Base-by-base conservation (phyloP, 2,113 vertebrate species). In the Cebus imitator region DNA sequence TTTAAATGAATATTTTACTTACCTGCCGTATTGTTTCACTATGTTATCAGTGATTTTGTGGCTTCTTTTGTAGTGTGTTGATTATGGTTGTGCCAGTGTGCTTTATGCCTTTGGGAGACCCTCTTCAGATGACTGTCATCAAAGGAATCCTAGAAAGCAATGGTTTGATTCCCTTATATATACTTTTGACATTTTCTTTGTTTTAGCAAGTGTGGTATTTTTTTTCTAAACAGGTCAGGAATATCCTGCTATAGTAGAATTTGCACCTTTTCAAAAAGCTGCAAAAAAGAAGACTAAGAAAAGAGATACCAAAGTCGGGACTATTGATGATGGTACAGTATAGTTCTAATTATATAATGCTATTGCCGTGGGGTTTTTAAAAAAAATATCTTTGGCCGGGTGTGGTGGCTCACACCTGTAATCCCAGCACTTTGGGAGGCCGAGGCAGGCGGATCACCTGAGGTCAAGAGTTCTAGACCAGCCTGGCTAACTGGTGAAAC, bases 191-290 rank as follows among this genome's bases (percentile, higher is more conserved):
- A n/a, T 88, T 93, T 96, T 89, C 35, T 90, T 97, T 89, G n/a
- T 93, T 97, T 91, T 86, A 97, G 48, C 58, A 96, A 93, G 64
- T 86, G 35, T 95, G 82, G 8, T 93, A 1, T 90, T 87, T 93
- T 90, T 72, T 94, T 68, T 87, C 6, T 66, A 98, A 97, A 97
- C 98, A 99, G 99, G 99, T 96, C 99, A 99, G 95, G 99, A 99
- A 98, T 99, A 99, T 97, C 98, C 99, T 97, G 99, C 99, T 64
- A 98, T 99, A 92, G 99, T 99, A 97, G 99, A 99, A 98, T 99
- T 99, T 99, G 99, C 99, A 68, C 99, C 99, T 87, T 99, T 99
- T 98, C 99, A 99, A 98, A 99, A 99, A 99, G 99, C 99, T 98
- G 99, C 99, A 97, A 99, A 99, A 98, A 99, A 99, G 99, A 99